phyloP scores from a whole-genome alignment of 2,888 invertebrate genomes.

The Lepeophtheirus nordmannii region DNA sequence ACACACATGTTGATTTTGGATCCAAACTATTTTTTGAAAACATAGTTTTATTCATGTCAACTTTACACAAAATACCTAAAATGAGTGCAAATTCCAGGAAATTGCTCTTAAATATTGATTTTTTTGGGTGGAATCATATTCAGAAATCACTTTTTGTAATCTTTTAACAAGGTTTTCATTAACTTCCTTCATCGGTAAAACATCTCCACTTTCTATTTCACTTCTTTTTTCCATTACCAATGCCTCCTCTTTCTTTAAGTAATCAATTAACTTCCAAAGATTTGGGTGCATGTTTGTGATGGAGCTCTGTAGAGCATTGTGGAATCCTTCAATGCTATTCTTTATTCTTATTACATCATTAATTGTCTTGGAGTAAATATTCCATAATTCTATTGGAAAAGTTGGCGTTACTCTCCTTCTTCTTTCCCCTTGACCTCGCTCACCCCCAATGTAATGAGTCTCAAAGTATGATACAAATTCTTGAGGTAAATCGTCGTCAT shows the following conservation, averaged over 20 bases:
- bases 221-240: slow-evolving; percentile 7
- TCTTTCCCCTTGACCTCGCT: slow-evolving; percentile 17
- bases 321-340: slow-evolving; percentile 24
- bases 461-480: slow-evolving; percentile 25
- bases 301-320: slow-evolving; percentile 24
- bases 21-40: no score
- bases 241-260: slow-evolving; percentile 13
- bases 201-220: not conserved
- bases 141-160: no score
- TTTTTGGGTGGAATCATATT: no score
- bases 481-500: slow-evolving; percentile 25
- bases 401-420: slow-evolving; percentile 23
- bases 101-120: no score
- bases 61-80: no score
- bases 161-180: no score
- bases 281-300: slow-evolving; percentile 23
- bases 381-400: slow-evolving; percentile 25
- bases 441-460: slow-evolving; percentile 23
- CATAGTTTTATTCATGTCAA: no score
- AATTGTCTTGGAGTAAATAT: slow-evolving; percentile 16
- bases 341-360: slow-evolving; percentile 21
- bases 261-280: slow-evolving; percentile 19
- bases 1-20: no score
- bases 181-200: no score
- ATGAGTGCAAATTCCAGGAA: no score